Evolutionary conservation across 2,797 vertebrate species (phyloP), one percentile per base, ranked within the genome.

Genomic region (Lithobates pipiens): DNA sequence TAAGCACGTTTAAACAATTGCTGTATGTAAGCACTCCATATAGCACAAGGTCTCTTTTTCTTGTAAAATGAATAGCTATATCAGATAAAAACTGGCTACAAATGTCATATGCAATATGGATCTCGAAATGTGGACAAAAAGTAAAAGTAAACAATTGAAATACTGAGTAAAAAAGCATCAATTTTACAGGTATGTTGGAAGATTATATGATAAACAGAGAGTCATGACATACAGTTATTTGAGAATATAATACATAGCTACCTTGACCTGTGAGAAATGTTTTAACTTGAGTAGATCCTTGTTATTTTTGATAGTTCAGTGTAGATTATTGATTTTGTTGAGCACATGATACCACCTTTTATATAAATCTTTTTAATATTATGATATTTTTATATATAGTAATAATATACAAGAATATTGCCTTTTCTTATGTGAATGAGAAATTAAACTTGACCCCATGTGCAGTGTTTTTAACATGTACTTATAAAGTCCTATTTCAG

Each of bases 31-130:
- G 61, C 73, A 86, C 71, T 78, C 84, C 76, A 86, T 86, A 88
- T 85, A 89, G 88, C 88, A 1, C 15, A 89, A 91, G 88, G 88
- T 90, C 87, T 83, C 86, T 73, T 88, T 89, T 88, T 89, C 46
- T 76, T 86, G 82, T 75, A 78, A 86, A 61, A 80, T 88, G 88
- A 85, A 76, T 76, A 50, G 61, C 42, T 42, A 44, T 67, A 83
- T 27, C 21, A 65, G 29, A 23, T 18, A 63, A 77, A 54, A 76
- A 77, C 29, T 29, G 54, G 65, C 54, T 57, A 25, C 61, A 65
- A 57, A 46, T 72, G 69, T 72, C 72, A 74, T n/a, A 44, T 50
- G 50, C 36, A 75, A 44, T 50, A 75, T 76, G 72, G 32, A 83
- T 15, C 67, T 69, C n/a, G 4, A 23, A 68, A 67, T 36, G 44